Evolutionary conservation across 2,888 invertebrate genomes (phyloP), one percentile per base, ranked within the genome.

Genomic region (Nomada goodeniana): DNA sequence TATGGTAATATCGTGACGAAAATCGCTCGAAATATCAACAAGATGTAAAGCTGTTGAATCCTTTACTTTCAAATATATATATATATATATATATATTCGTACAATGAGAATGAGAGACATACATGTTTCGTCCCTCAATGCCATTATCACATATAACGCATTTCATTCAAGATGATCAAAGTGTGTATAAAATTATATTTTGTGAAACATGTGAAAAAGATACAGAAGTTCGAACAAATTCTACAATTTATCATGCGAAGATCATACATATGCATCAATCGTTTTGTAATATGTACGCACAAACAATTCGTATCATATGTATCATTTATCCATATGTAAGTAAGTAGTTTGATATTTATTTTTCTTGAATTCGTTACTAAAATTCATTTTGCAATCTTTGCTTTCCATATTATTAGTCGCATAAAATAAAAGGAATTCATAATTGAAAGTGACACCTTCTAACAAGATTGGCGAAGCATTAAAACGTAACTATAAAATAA

Each of bases 111-210:
- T 44, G 55, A 13, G 42, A 57, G 57, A 64, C 52, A 65, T 47
- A 13, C 61, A 70, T 23, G 15, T 36, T 77, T 59, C 47, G 47
- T 60, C 47, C 64, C 55, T 18, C 63, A 36, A 57, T 59, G 29
- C 55, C 18, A 67, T 65, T 55, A 55, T 71, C 55, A 67, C 55
- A 69, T 75, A 75, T 75, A 82, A 75, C 73, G 60, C 47, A 69
- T 75, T 44, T 61, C 50, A 50, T 59, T 74, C 64, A 69, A 72
- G 50, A 55, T 44, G 44, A 57, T 78, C 23, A 61, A 79, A 20
- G 55, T 67, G 50, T 63, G 71, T 79, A 72, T 80, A 71, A 71
- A 79, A 80, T 72, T 57, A 80, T 61, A 72, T 75, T 64, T 20
- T 13, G 50, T 36, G 18, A 63, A 52, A 72, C 61, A 73, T 57